Conservation (phyloP, 2,113 vertebrate genomes). For the Psilopsiagon aymara region DNA sequence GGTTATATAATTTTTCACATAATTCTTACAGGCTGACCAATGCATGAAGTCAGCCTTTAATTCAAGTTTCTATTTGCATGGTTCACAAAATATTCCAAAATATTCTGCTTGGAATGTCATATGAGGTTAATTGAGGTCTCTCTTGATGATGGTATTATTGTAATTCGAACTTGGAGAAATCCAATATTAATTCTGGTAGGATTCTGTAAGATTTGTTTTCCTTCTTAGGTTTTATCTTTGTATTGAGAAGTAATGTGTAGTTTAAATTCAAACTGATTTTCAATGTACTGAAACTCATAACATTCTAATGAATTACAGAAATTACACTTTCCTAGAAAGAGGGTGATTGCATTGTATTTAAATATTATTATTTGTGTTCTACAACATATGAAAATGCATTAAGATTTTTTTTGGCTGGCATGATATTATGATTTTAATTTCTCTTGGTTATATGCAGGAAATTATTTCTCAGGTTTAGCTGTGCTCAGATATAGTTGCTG, state of each 20-base stretch:
- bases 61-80: conserved; percentile 49
- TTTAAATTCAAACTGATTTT: conserved; percentile 19
- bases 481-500: not conserved
- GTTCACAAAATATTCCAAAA: conserved; percentile 8
- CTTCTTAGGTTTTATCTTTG: conserved; percentile 10
- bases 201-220: conserved; percentile 11
- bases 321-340: not conserved
- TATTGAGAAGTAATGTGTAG: not conserved
- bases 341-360: not conserved
- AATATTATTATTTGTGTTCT: not conserved
- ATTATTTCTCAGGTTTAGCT: not conserved
- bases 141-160: conserved; percentile 32
- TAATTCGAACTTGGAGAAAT: conserved; percentile 38
- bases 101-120: conserved; percentile 28
- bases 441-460: not conserved
- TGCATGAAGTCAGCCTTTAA: conserved; percentile 16
- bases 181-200: conserved; percentile 19
- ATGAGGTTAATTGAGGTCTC: conserved; percentile 58
- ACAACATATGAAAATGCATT: not conserved
- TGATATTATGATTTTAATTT: not conserved
- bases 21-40: conserved; percentile 1
- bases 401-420: not conserved
- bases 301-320: not conserved
- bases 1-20: conserved; percentile 34
- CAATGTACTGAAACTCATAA: not conserved